Percentiles rank a stretch among this genome's conserved stretches.
Conservation (phyloP, 2,113 vertebrate genomes). For the Gymnarchus niloticus region DNA sequence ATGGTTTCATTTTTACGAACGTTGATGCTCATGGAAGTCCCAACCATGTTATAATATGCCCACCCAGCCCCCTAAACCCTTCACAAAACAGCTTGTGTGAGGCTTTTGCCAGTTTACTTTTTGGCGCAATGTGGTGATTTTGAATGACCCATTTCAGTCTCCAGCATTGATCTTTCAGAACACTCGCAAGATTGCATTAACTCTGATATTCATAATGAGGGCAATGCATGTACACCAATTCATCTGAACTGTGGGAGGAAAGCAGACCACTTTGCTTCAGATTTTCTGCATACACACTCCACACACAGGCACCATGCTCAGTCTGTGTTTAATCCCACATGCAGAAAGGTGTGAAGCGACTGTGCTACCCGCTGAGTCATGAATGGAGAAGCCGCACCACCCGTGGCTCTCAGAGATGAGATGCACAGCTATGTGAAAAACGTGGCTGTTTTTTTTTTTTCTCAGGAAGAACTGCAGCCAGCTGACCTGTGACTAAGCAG, state of each 20-base stretch:
- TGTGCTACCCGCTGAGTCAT: neutral
- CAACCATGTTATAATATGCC: neutral
- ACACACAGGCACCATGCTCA: neutral
- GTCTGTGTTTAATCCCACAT: neutral
- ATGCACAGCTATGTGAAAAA: neutral
- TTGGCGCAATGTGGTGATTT: neutral
- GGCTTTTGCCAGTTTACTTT: neutral
- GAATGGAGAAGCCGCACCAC: neutral
- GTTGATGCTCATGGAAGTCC: neutral
- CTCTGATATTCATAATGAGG: too few relatives aligned
- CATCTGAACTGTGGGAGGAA: neutral
- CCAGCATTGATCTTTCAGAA: neutral
- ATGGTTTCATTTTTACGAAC: neutral
- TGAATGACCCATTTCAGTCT: neutral
- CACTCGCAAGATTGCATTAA: too few relatives aligned
- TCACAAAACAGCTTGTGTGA: neutral
- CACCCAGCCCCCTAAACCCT: neutral
- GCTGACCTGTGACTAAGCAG: neutral
- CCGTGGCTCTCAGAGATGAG: neutral
- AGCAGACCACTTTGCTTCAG: neutral
- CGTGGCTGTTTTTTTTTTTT: neutral
- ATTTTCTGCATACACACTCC: neutral
- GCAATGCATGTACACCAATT: neutral
- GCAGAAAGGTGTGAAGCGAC: neutral
- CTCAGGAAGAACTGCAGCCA: neutral